These are phyloP conservation scores for Saturnia pavonia DNA, from an alignment of 2,888 invertebrate genomes.

Conservation along the genomic window DNA sequence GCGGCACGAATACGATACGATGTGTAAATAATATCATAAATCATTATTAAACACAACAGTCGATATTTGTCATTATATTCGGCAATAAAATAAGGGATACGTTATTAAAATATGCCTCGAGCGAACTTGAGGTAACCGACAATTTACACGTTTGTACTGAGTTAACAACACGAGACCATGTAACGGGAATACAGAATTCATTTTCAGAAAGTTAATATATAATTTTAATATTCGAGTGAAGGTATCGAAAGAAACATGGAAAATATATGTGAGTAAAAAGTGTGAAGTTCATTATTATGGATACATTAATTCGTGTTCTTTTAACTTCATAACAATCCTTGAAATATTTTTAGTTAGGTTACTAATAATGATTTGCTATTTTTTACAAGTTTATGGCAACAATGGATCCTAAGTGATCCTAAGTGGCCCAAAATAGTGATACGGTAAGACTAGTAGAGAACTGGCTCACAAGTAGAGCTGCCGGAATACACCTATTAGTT, in stretches of 20 bases:
- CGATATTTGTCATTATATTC: constrained; percentile 36
- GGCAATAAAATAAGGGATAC: constrained; percentile 39
- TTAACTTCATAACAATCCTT: not conserved
- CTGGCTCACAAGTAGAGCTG: no score
- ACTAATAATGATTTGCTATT: not conserved
- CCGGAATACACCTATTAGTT: no score
- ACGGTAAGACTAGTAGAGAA: no score
- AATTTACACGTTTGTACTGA: constrained; percentile 30
- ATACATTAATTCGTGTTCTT: not conserved
- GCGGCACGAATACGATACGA: not conserved
- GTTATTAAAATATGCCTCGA: constrained; percentile 33
- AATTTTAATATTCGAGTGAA: constrained; percentile 4
- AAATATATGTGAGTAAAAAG: not conserved
- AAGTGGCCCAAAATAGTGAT: no score
- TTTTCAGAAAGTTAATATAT: constrained; percentile 13
- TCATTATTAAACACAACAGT: constrained; percentile 22
- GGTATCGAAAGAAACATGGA: not conserved
- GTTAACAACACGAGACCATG: constrained; percentile 28
- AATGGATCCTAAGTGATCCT: no score
- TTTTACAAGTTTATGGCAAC: no score
- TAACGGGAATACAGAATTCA: constrained; percentile 38
- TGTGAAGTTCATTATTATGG: not conserved
- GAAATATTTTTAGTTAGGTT: not conserved
- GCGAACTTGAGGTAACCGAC: constrained; percentile 29
- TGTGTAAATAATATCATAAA: not conserved